Base-by-base conservation (phyloP, 2,113 vertebrate genomes). In the Triplophysa dalaica region DNA sequence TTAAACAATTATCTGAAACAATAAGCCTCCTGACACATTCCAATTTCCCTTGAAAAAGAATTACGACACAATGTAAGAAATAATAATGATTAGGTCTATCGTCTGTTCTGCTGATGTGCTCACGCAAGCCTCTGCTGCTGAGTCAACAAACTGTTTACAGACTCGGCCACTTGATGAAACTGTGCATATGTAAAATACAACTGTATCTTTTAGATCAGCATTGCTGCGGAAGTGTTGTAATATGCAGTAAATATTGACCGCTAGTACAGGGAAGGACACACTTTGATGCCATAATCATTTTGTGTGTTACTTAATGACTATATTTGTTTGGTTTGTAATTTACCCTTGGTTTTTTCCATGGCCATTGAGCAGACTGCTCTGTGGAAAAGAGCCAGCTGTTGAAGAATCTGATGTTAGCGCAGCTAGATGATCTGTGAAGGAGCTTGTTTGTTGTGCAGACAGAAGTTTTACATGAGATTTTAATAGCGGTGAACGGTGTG, bases 241-340 rank as follows among this genome's bases (percentile, higher is more conserved):
- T 60, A 26, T 68, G 26, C 33, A 54, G 43, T 19, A 33, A 66
- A 82, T 52, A 82, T 82, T 73, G 56, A 78, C 50, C 52, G 52
- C 12, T 43, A 50, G 60, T 67, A 66, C 43, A 70, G 60, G 22
- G 50, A 64, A 68, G 75, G 14, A 7, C 17, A 26, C 63, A 70
- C 88, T 62, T 64, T 41, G 65, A 73, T 66, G 69, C 11, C 29
- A 66, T 58, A 10, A 75, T 86, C 87, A 4, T 6, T 81, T 92
- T 70, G 12, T 89, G 85, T 91, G 86, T 90, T 85, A 92, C 91
- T 10, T 48, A 29, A 92, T 90, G 88, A 92, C 88, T 93, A 85
- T 91, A 92, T 91, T 92, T 93, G 90, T 87, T 93, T 89, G 85
- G 87, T 90, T 89, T 87, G 78, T 90, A 88, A 85, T 91, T 92